Evolutionary conservation across 2,113 vertebrate species (phyloP), one percentile per base, ranked within the genome.

Genomic region (Triplophysa tibetana): DNA sequence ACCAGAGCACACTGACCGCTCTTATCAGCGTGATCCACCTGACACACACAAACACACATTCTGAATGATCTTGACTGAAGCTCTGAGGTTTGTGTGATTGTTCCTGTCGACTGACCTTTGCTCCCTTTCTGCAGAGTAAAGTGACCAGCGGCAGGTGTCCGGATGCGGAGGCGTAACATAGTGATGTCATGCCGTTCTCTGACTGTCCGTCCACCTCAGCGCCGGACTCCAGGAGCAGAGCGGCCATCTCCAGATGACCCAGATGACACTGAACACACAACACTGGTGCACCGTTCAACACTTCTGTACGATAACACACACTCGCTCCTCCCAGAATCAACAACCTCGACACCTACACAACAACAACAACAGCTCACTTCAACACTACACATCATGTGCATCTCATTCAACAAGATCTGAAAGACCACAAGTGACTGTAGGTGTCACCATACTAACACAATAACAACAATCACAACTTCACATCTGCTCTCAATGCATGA

Each of bases 251-350:
- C 85, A 95, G 89, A 0, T 99, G 97, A 9, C 97, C 98, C 16
- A 99, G 92, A 89, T 99, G 96, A 0, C 95, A 92, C 75, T 99
- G 96, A 60, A 98, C 95, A 1, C 95, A 96, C 70, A 98, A 90
- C 83, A 98, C 93, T 7, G 98, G 96, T 72, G 98, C 95, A 0
- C 95, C 97, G 79, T 95, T 97, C 56, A 98, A 89, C 70, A 97
- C 97, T 90, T 99, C 98, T 0, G 98, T 98, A 80, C 93, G 94
- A 83, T 98, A 97, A 93, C 95, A 95, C 76, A 97, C 95, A 17
- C 95, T 98, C 26, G 97, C 97, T 8, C 98, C 98, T 48, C 94
- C 96, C 80, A 96, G 88, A 89, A 99, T 98, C 89, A 99, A 88
- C 79, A 99, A 92, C 23, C 97, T 96, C 87, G 97, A 98, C 81